Conservation (phyloP, 2,797 vertebrate genomes). For the Siniperca scherzeri region DNA sequence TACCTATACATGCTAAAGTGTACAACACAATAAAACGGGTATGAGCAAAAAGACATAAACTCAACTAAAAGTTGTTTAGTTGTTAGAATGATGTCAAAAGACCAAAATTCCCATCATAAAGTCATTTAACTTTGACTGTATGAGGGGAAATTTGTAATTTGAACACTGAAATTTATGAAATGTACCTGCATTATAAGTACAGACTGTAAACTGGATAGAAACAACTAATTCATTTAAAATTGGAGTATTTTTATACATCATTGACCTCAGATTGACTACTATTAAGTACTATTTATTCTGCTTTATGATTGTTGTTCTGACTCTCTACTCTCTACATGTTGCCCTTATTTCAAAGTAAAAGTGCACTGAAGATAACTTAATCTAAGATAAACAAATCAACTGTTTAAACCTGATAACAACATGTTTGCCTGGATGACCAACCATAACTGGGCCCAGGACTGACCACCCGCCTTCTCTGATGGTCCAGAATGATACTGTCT, state of each 20-base stretch:
- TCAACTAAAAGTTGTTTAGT: not conserved
- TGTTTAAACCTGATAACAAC: not conserved
- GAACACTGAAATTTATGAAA: not conserved
- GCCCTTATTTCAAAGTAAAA: conserved; percentile 24
- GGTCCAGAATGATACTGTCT: not conserved
- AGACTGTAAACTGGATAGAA: not conserved
- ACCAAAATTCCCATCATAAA: not conserved
- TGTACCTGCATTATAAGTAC: not conserved
- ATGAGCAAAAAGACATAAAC: not conserved
- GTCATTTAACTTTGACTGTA: not conserved
- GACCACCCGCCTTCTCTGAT: not conserved
- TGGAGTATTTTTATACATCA: not conserved
- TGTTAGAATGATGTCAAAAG: not conserved
- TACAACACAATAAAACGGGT: not conserved
- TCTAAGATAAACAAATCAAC: not conserved
- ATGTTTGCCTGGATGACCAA: not conserved
- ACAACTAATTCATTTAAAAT: not conserved
- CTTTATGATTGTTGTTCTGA: not conserved
- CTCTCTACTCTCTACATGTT: too few relatives aligned
- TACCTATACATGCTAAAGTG: rapidly evolving
- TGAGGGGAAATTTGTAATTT: not conserved
- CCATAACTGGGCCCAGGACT: not conserved
- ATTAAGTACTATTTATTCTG: not conserved
- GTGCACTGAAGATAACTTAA: not conserved
- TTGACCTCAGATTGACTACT: not conserved